A percentile compares a stretch with the other conserved stretches of the same genome.
These are phyloP conservation scores for Nicator chloris DNA, from an alignment of 2,113 vertebrate genomes.

Conservation along the genomic window DNA sequence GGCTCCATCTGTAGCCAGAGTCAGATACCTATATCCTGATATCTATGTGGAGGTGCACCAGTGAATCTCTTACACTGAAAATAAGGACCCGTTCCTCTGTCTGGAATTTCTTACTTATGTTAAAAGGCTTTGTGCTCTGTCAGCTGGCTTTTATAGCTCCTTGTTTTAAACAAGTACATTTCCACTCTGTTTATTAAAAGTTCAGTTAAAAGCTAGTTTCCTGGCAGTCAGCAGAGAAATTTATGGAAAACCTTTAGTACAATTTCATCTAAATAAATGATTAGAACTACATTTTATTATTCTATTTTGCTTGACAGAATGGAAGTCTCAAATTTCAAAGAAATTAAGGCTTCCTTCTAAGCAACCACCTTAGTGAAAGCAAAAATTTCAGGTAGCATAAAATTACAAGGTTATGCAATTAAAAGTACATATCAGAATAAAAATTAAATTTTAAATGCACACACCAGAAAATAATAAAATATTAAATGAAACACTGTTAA, in stretches of 20 bases:
- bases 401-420: background rate
- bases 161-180: background rate
- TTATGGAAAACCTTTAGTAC: background rate
- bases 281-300: background rate
- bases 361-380: background rate
- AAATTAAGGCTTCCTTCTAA: background rate
- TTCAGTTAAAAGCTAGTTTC: background rate
- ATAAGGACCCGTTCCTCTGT: background rate
- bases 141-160: background rate
- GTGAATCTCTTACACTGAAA: background rate
- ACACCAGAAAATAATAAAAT: background rate
- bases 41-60: background rate
- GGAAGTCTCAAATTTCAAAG: background rate
- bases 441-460: background rate
- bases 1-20: background rate
- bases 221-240: background rate
- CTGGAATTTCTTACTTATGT: background rate
- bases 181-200: background rate
- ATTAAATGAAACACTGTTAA: background rate
- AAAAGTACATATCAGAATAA: background rate
- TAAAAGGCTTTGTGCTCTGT: background rate
- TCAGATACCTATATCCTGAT: background rate
- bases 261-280: background rate
- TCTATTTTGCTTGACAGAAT: background rate
- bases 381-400: background rate